Base-by-base conservation (phyloP, 1,140 invertebrate species). In the Pachypsylla venusta region DNA sequence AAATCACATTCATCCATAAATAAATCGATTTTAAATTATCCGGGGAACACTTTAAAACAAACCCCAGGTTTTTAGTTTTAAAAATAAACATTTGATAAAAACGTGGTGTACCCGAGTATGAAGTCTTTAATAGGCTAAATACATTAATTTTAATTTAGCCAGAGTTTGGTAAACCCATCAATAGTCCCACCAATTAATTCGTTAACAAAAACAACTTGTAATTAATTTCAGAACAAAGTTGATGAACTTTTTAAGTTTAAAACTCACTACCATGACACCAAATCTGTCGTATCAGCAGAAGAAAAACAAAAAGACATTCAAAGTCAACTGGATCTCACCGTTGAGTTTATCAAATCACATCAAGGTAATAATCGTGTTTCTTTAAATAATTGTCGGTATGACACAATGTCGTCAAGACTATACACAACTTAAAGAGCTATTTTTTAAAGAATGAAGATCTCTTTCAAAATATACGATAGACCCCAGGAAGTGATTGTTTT, bases 191-290 rank as follows among this genome's bases (percentile, higher is more conserved):
- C n/a, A 7, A 35, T 35, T 7, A 35, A 35, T n/a, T 35, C n/a
- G n/a, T 7, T 35, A n/a, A 35, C n/a, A n/a, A 35, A 7, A 35
- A 7, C n/a, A 35, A 35, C 7, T 10, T n/a, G 7, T n/a, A 10
- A 10, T n/a, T 10, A 35, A 26, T 77, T 76, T 59, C 65, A 83
- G 84, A 75, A 78, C 64, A 76, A 75, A 66, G 81, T 88, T 1
- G 72, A 81, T 65, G 73, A 77, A 5, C 67, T 89, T 25, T 88
- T 86, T 71, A 60, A 75, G 12, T 87, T 79, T 69, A 75, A 83
- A 65, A 84, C 89, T 72, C 76, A 83, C 66, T 91, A 87, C 72
- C 87, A 89, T 74, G 84, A 87, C 69, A 81, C 77, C 64, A 79
- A 85, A 73, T 70, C 78, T 12, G 72, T 87, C 22, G 80, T 83